These are phyloP conservation scores for Ammodytes dubius DNA, from an alignment of 2,113 vertebrate genomes.

Conservation along the genomic window DNA sequence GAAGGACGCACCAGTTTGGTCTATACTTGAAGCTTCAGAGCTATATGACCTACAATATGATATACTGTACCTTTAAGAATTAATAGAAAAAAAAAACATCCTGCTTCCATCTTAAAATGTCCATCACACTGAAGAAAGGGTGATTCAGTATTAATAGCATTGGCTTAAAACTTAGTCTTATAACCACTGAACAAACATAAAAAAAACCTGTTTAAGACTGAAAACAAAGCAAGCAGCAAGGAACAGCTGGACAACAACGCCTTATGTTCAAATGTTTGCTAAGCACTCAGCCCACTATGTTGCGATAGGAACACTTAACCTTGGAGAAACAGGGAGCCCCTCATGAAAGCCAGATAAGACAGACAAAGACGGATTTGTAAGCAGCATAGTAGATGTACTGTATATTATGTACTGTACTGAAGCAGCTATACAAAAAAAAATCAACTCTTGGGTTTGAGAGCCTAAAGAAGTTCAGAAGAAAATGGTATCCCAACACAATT, in stretches of 20 bases:
- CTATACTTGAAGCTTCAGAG: not conserved
- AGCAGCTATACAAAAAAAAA: not conserved
- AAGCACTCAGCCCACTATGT: conserved; percentile 23
- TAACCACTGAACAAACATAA: not conserved
- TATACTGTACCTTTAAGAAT: not conserved
- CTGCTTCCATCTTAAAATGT: not conserved
- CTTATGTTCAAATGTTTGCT: conserved; percentile 63
- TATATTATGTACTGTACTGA: not conserved
- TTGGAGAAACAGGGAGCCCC: conserved; percentile 30
- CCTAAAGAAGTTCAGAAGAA: not conserved
- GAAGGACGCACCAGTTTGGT: not conserved
- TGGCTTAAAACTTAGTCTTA: not conserved
- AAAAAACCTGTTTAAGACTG: not conserved
- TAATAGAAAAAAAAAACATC: too few relatives aligned
- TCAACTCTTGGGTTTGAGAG: not conserved
- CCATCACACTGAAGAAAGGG: not conserved
- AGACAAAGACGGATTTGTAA: conserved; percentile 43
- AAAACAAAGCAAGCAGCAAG: conserved; percentile 24
- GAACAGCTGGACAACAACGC: conserved; percentile 25
- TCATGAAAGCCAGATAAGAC: conserved; percentile 33
- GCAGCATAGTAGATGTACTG: not conserved
- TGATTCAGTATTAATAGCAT: not conserved
- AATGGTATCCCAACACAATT: too few relatives aligned
- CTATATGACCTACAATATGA: not conserved
- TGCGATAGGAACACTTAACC: conserved; percentile 43